Evolutionary conservation across 2,113 vertebrate species (phyloP), one percentile per base, ranked within the genome.

Genomic region (Clarias batrachus): DNA sequence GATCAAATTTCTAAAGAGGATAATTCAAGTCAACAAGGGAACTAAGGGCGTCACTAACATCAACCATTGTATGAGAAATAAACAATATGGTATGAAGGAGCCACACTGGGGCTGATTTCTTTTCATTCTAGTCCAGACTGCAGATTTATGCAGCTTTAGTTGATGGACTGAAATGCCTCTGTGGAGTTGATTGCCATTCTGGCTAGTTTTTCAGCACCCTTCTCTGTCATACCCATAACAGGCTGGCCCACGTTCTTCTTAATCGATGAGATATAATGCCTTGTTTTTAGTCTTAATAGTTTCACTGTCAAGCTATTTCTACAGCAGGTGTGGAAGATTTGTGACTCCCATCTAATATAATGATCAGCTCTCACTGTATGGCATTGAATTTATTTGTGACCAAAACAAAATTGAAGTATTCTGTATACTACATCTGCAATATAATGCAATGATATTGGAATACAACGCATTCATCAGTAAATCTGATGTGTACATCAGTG

Each of bases 71-170:
- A 6, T 4, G 13, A 41, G 2, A 73, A 37, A 71, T 41, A 41
- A 9, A 19, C 70, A 73, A 74, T 23, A 9, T 48, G 3, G 10
- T 48, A 74, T 23, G 19, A 74, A 52, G 19, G 52, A 23, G 19
- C 4, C 9, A 52, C 11, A 12, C 73, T 76, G 73, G 41, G 11
- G 21, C 41, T 76, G 41, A 25, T n/a, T 76, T 52, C 41, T 76
- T 52, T 76, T 52, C 23, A n/a, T 52, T 76, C 41, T 76, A 76
- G 23, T 11, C 73, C 73, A 76, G 41, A 76, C 73, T 76, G 73
- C 52, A 13, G 11, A 52, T 25, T 48, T 5, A 52, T 76, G 23
- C 41, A 52, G 37, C 4, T 4, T 21, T 17, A 17, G 14, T 4
- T 33, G 27, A 41, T 9, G 21, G 65, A 66, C 11, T 66, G 65